Conservation (phyloP, 2,113 vertebrate species). For the Dicentrarchus labrax region DNA sequence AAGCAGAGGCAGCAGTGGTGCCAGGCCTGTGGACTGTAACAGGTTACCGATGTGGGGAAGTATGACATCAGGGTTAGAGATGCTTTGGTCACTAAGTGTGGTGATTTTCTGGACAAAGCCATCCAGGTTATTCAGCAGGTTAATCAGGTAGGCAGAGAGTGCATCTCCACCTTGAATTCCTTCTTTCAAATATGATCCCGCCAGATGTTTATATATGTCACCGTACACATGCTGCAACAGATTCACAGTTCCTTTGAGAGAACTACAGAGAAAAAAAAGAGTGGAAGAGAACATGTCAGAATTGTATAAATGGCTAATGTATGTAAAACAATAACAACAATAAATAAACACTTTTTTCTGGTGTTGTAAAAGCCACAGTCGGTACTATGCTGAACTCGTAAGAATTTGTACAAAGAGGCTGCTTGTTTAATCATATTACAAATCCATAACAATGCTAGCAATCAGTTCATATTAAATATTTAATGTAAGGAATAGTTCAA, state of each 20-base stretch:
- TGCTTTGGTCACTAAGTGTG: constrained; percentile 51
- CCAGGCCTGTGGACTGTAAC: constrained; percentile 69
- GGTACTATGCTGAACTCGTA: neutral
- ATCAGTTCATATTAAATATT: neutral
- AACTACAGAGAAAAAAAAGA: constrained; percentile 61
- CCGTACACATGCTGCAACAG: constrained; percentile 74
- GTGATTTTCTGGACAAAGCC: constrained; percentile 32
- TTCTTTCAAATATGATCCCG: constrained; percentile 43
- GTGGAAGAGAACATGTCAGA: neutral
- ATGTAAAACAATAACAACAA: neutral
- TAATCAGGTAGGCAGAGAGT: constrained; percentile 60
- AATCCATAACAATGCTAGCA: neutral
- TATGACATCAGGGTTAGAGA: constrained; percentile 56
- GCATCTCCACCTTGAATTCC: constrained; percentile 49
- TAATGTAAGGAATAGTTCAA: neutral
- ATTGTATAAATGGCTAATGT: neutral
- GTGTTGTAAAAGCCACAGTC: neutral
- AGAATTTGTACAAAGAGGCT: neutral
- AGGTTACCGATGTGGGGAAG: constrained; percentile 53
- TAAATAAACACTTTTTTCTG: neutral
- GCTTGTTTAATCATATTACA: neutral
- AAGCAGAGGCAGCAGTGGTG: constrained; percentile 69
- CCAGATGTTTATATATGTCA: constrained; percentile 31
- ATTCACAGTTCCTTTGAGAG: constrained; percentile 75
- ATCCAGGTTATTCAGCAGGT: constrained; percentile 61